phyloP scores from a whole-genome alignment of 1,140 invertebrate species.

The Drosophila sucinea region DNA sequence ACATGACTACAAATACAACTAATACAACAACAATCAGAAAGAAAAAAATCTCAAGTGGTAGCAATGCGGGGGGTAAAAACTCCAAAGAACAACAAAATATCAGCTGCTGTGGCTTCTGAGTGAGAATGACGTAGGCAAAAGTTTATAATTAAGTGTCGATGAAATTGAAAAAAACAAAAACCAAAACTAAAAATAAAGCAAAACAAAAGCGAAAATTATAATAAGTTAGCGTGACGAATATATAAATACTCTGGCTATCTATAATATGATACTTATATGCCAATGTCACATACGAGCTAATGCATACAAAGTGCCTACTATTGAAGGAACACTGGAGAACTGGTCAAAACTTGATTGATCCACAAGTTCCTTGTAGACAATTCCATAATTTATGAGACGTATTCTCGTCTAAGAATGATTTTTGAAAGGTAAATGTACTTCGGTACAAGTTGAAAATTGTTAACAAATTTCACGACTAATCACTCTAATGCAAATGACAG shows the following conservation, averaged over 20 bases:
- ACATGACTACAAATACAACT: conserved; percentile 27
- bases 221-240: conserved; percentile 33
- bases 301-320: neutral
- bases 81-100: conserved; percentile 41
- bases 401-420: no score
- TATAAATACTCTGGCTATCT: conserved; percentile 48
- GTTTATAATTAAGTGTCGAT: conserved; percentile 74
- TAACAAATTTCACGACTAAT: no score
- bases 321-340: neutral
- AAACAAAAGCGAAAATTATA: neutral
- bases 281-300: conserved; percentile 1
- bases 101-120: conserved; percentile 49
- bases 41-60: conserved; percentile 29
- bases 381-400: no score
- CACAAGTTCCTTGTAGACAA: neutral
- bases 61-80: conserved; percentile 43
- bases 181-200: conserved; percentile 39
- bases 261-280: conserved; percentile 15
- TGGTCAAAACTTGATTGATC: neutral
- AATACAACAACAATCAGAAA: conserved; percentile 1
- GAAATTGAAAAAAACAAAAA: conserved; percentile 57
- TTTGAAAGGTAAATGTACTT: no score
- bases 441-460: no score
- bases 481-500: no score
- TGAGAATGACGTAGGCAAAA: conserved; percentile 68